Base-by-base conservation (phyloP, 1,140 invertebrate genomes). In the Drosophila littoralis region DNA sequence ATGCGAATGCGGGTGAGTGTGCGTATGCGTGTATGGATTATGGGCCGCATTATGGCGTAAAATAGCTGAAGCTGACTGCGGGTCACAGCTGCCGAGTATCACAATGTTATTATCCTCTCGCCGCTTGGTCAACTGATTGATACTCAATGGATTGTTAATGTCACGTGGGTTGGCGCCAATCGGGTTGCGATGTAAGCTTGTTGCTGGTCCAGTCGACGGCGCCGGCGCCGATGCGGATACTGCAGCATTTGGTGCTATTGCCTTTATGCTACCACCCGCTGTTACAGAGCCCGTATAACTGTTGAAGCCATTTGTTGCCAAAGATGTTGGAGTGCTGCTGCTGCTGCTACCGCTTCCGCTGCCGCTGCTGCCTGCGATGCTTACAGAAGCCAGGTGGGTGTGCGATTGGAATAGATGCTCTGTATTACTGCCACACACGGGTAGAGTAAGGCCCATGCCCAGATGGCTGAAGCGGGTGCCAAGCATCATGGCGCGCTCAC, bases 151-250 rank as follows among this genome's bases (percentile, higher is more conserved):
- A 94, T 98, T 98, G 93, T 98, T 98, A 64, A 96, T 96, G 93
- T 97, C 97, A 79, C 97, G 95, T 9, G 97, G 97, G 93, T 98
- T 97, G 8, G 97, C 97, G 59, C 97, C 97, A 40, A 98, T 97
- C 15, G 97, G 97, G 91, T 96, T 95, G 13, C 91, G 77, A 22
- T 81, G 79, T 15, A 78, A 33, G 15, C 50, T 70, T 28, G 46
- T 43, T n/a, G 67, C 45, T 22, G 46, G 4, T 10, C 38, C 6
- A 6, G 22, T 4, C 7, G 60, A 12, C 12, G 59, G 12, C 32
- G 48, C 17, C 9, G 60, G 9, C 4, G 35, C 50, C 3, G 46
- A 48, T 17, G 15, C n/a, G 6, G 15, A 8, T 15, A 32, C 22
- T 33, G 58, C n/a, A 54, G 22, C 22, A 22, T 22, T 22, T 22